Evolutionary conservation across 2,888 invertebrate species (phyloP), one percentile per base, ranked within the genome.

Genomic region (Mechanitis mazaeus): DNA sequence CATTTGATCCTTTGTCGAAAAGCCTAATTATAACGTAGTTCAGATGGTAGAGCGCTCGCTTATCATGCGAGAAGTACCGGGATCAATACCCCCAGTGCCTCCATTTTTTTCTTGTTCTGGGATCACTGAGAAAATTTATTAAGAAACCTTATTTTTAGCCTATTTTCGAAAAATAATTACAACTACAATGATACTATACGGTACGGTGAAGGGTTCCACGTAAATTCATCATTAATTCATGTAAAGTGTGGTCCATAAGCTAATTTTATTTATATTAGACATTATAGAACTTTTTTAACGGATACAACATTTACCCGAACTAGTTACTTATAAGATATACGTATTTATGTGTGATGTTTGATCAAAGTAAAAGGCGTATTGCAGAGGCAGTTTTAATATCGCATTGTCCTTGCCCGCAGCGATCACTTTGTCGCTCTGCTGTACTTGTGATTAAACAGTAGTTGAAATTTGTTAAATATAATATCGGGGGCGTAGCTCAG

Each of bases 41-140:
- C 89, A 90, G 88, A 89, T 88, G 89, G 89, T 89, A 89, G 89
- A 89, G 88, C 88, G 88, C 89, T 88, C 89, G 87, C 90, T 90
- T 88, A 89, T 88, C 89, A 89, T 89, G 90, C 80, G 89, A 90
- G 89, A 90, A 88, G 90, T 89, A 89, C 89, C 87, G 90, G 89
- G 87, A 90, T 90, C 88, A 87, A 90, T 88, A 87, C 89, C 88
- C 89, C 87, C 87, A 87, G 88, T 88, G 87, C 89, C 87, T 90
- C 87, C 88, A 90, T 9, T 6, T 35, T 42, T 9, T 42, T 42
- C 9, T 42, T 42, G 1, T 42, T 9, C 9, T 2, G 9, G 1
- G 2, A 42, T 42, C 9, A 42, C 9, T 42, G 7, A 42, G 2
- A 11, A 9, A 42, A 1, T 42, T 1, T 42, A 9, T 42, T 42